Base-by-base conservation (phyloP, 2,113 vertebrate genomes). In the Dermatemys mawii region DNA sequence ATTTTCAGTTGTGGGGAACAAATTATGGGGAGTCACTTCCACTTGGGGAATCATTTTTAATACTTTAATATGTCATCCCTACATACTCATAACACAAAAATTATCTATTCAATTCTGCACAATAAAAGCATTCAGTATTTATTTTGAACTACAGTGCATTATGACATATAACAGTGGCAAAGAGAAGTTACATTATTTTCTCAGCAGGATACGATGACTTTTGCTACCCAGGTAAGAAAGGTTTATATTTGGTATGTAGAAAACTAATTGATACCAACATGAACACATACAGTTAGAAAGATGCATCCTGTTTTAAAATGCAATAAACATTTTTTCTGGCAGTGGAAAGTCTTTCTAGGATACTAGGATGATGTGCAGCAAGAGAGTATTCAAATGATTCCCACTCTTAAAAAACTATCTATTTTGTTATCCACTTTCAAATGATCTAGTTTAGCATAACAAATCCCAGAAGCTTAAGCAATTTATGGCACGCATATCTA, bases 81-180 rank as follows among this genome's bases (percentile, higher is more conserved):
- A n/a, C n/a, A n/a, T n/a, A n/a, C n/a, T n/a, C 60, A 91, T 96
- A 95, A 92, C 60, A 90, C 50, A 48, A 55, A 70, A 60, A 81
- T 5, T 41, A 78, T 86, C 70, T 89, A 89, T 70, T 85, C n/a
- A 89, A 95, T 51, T 87, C 89, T 48, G 63, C 90, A 86, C 57
- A 82, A 11, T 82, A 91, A 95, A 95, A 90, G 57, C 44, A 21
- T 57, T 38, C 93, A 93, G 90, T 55, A 67, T 13, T 87, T 12
- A 73, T 93, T 95, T 92, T 90, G 51, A 44, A 89, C 60, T 91
- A 16, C n/a, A 84, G 44, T 78, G 84, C 89, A 41, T 41, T 86
- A 67, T 55, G 70, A 92, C 54, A 94, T 75, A 79, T 70, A 81
- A 84, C 89, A 90, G 54, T 73, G 89, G 78, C 91, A 76, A 87